Evolutionary conservation across 1,140 invertebrate species (phyloP).

Genomic region (Drosophila sp.): DNA sequence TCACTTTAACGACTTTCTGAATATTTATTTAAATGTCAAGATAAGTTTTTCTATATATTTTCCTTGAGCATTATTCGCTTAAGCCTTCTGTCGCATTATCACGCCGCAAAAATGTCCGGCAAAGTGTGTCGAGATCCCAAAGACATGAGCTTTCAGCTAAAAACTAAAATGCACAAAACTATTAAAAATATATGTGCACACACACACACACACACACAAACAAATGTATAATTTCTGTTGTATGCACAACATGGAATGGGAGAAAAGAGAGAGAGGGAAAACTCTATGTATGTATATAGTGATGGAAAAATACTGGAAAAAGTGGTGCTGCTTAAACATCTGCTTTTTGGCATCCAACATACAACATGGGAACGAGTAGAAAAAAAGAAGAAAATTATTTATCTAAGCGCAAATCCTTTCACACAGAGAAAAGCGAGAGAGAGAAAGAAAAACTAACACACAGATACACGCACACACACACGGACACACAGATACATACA

Average conservation of each 20-base stretch:
- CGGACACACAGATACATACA: conserved; percentile 10
- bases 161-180: conserved; percentile 40
- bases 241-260: conserved; percentile 25
- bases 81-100: background rate
- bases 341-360: conserved; percentile 66
- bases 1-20: too few species aligned
- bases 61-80: background rate
- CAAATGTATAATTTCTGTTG: conserved; percentile 34
- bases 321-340: conserved; percentile 52
- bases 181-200: conserved; percentile 33
- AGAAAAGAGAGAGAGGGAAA: conserved; percentile 26
- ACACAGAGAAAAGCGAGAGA: conserved; percentile 16
- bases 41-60: background rate
- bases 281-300: background rate
- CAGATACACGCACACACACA: conserved; percentile 1
- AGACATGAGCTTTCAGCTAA: background rate
- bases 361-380: conserved; percentile 45
- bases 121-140: background rate
- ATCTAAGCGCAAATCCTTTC: conserved; percentile 74
- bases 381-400: conserved; percentile 51
- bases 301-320: conserved; percentile 47
- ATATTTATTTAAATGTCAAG: too few species aligned
- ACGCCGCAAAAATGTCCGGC: conserved; percentile 1
- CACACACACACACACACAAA: background rate
- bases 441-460: conserved; percentile 23